Evolutionary conservation across 2,113 vertebrate genomes (phyloP).

Genomic region (Echinops telfairi): DNA sequence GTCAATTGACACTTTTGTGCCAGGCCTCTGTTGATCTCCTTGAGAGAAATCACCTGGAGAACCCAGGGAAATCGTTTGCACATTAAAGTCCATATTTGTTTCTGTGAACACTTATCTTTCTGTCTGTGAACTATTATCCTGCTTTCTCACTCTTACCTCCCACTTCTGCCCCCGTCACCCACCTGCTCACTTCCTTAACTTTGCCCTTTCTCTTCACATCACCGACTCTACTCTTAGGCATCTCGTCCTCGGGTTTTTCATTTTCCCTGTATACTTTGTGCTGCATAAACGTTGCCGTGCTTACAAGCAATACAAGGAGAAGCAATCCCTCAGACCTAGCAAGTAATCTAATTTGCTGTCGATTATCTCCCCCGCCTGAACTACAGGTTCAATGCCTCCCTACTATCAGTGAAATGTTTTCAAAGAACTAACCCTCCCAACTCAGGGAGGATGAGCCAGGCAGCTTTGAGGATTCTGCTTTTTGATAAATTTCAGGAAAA

Average conservation of each 20-base stretch:
- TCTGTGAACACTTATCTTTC: slow-evolving; percentile 55
- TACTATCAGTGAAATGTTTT: not conserved
- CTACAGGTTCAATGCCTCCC: not conserved
- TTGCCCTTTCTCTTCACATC: not conserved
- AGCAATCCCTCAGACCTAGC: not conserved
- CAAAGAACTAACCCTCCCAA: not conserved
- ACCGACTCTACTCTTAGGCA: not conserved
- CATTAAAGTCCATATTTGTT: not conserved
- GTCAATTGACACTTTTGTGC: not conserved
- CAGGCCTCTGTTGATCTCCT: slow-evolving; percentile 2
- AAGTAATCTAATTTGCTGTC: not conserved
- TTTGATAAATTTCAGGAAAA: slow-evolving; percentile 1
- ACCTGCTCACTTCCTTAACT: not conserved
- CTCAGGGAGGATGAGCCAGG: not conserved
- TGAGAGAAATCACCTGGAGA: not conserved
- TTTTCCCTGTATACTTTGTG: slow-evolving; percentile 1
- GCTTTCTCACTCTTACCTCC: not conserved
- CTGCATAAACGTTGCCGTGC: not conserved
- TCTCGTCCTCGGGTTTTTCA: slow-evolving; percentile 32
- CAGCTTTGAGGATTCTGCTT: not conserved
- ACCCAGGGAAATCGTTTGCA: not conserved
- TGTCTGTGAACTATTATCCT: slow-evolving; percentile 48
- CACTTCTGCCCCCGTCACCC: not conserved
- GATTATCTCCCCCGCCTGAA: not conserved
- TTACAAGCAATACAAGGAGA: not conserved